Base-by-base conservation (phyloP, 2,888 invertebrate genomes). In the Cheilosia vulpina region DNA sequence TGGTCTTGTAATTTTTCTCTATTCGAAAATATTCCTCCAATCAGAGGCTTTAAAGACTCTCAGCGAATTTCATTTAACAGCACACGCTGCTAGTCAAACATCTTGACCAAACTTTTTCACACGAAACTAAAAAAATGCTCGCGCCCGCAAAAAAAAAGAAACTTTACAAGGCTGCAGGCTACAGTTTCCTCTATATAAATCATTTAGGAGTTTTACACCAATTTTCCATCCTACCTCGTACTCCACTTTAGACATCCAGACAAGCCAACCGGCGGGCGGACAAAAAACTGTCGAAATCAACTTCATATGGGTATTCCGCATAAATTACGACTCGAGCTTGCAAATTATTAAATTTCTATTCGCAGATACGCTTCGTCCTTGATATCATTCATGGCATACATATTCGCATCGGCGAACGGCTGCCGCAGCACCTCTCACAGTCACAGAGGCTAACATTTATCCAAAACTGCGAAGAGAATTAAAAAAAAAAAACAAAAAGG, bases 331-430 rank as follows among this genome's bases (percentile, higher is more conserved):
- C 75, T 60, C 55, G 53, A 75, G 75, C 71, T 55, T 55, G 53
- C 41, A 71, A 80, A 80, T 84, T 84, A 80, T 76, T 41, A 77
- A 84, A 69, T 76, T 83, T 84, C 79, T 79, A 73, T 83, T 83
- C 78, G 41, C 47, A 71, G 38, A 45, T 43, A n/a, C 62, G 45
- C 31, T 71, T 77, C 62, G 78, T 72, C 72, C 66, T 72, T 77
- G 76, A 65, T 69, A 69, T 45, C 57, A 57, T 66, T 27, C 47
- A 58, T 58, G 21, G 68, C 43, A 53, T 52, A 17, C 34, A 55
- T 38, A 77, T 71, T 53, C 24, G 72, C 13, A 66, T 15, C 31
- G 52, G 55, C 55, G 27, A 63, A 53, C 55, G 57, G 53, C 77
- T 62, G 57, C 58, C 19, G 78, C 34, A 58, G 17, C 27, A 68